Base-by-base conservation (phyloP, 2,888 invertebrate genomes). In the Meliscaeva auricollis region DNA sequence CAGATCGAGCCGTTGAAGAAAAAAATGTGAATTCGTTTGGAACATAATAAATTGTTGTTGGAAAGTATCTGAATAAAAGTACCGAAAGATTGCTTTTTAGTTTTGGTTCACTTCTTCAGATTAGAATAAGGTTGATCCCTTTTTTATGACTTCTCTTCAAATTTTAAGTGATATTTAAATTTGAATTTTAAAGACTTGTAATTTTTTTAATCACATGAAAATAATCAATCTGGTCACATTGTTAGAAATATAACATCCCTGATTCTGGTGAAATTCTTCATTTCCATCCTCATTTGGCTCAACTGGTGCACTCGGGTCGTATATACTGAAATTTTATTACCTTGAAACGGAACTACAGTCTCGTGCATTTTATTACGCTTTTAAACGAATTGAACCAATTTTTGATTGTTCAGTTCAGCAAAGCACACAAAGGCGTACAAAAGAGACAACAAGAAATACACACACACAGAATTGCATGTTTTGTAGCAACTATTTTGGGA, bases 281-380 rank as follows among this genome's bases (percentile, higher is more conserved):
- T 15, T 13, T n/a, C 11, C 44, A 38, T 35, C 35, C 35, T 35
- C 35, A 35, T 62, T 15, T 54, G 41, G 44, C 35, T 76, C 80
- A 85, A 76, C 84, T 80, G 80, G 80, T 85, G 80, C 30, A 30
- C 80, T 38, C 11, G 2, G 26, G 11, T 38, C 2, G 32, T 32
- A 32, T 7, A 4, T 54, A 52, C 46, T 80, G 8, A 73, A 52
- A 54, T 80, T 76, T 85, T 73, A 80, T 73, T 62, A 44, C 80
- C 48, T 15, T 46, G 13, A 32, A 85, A 66, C 46, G 80, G 26
- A 69, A 52, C 70, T 70, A 60, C 79, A 66, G 56, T 35, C 50
- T 60, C 26, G 60, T 78, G 66, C 79, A 50, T 75, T 79, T 79
- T 74, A 79, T 75, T 32, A 30, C 7, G 38, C 60, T 68, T 52